Percentiles rank a stretch among this genome's conserved stretches.
These are phyloP conservation scores for Adelognathus sp. DNA, from an alignment of 2,888 invertebrate species.

Conservation along the genomic window DNA sequence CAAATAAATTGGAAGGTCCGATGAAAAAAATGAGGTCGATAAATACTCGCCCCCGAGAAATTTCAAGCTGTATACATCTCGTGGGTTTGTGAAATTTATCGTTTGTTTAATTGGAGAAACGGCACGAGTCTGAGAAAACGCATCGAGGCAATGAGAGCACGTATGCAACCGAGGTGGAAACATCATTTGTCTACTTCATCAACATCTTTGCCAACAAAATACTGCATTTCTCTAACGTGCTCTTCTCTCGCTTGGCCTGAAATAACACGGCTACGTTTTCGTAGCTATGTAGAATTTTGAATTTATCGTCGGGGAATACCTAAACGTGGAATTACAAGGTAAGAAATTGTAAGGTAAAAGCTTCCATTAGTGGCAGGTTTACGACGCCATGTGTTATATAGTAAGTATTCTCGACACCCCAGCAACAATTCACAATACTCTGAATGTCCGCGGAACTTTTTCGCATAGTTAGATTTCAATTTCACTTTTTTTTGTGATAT, in stretches of 20 bases:
- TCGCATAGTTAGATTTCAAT: too few species aligned
- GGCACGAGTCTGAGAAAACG: background rate
- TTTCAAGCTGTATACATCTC: background rate
- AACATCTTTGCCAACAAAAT: background rate
- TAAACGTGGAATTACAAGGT: background rate
- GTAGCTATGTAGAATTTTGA: background rate
- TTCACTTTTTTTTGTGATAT: too few species aligned
- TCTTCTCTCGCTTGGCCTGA: background rate
- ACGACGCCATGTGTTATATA: too few species aligned
- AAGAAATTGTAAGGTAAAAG: too few species aligned
- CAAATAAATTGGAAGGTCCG: background rate
- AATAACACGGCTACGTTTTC: background rate
- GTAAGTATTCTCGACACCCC: too few species aligned
- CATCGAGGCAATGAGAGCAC: background rate
- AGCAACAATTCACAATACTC: too few species aligned
- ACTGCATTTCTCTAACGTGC: background rate
- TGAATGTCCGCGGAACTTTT: too few species aligned
- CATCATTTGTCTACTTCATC: background rate
- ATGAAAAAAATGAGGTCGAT: background rate
- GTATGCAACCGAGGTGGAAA: background rate
- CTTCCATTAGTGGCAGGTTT: too few species aligned
- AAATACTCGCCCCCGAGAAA: background rate
- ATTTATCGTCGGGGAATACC: background rate
- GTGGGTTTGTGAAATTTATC: background rate
- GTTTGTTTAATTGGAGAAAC: slow-evolving; percentile 4